Evolutionary conservation across 92 coral and sea anemone species (phyloP).

Genomic region (Nematostella vectensis): DNA sequence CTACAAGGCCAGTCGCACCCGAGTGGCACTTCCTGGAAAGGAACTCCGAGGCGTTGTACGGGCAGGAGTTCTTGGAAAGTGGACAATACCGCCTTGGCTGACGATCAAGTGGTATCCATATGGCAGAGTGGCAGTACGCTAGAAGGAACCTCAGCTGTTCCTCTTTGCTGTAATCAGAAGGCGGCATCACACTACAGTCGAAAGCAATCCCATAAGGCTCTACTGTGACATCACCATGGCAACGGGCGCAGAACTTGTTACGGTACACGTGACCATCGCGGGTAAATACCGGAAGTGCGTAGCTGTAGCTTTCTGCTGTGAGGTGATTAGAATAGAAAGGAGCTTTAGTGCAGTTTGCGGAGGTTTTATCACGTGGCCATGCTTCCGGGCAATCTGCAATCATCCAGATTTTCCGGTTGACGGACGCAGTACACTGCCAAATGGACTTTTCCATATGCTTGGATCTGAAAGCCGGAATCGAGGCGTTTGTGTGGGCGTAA

Average conservation of each 20-base stretch:
- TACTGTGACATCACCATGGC: conserved; percentile 5
- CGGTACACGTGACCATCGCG: conserved; percentile 13
- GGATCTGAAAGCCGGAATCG: background rate
- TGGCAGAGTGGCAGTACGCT: background rate
- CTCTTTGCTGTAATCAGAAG: conserved; percentile 1
- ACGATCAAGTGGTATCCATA: conserved; percentile 5
- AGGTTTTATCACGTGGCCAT: background rate
- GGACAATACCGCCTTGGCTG: conserved; percentile 12
- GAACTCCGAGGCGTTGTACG: background rate
- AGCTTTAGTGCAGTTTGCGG: background rate
- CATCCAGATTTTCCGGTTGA: background rate
- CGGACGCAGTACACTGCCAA: background rate
- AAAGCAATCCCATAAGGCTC: conserved; percentile 5
- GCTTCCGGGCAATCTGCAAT: background rate
- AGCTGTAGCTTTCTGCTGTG: background rate
- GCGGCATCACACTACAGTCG: conserved; percentile 6
- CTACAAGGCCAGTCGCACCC: background rate
- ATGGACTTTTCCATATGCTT: background rate
- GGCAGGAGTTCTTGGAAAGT: conserved; percentile 2
- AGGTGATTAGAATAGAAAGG: background rate
- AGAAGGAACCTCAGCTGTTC: conserved; percentile 12
- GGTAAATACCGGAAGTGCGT: conserved; percentile 16
- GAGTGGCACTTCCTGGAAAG: background rate
- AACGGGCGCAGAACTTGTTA: conserved; percentile 15
- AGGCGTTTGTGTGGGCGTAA: background rate